A percentile compares a stretch with the other conserved stretches of the same genome.
Conservation (phyloP, 1,140 invertebrate species). For the Ladona fulva region DNA sequence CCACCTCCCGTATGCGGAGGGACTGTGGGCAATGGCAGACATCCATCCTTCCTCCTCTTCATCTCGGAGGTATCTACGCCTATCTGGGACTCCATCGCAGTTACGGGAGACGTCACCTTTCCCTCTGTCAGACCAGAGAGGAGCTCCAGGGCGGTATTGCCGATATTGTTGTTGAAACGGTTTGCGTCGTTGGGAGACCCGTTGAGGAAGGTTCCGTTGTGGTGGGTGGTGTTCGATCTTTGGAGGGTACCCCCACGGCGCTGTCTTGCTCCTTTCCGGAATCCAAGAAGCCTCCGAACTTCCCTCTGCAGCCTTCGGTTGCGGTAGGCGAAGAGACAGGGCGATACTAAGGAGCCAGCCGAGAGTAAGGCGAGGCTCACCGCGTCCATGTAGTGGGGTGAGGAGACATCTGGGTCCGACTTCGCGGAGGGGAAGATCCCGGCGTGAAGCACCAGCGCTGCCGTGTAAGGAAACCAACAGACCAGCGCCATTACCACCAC, state of each 20-base stretch:
- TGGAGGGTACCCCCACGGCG: constrained; percentile 13
- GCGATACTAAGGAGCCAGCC: constrained; percentile 58
- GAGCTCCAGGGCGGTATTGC: constrained; percentile 19
- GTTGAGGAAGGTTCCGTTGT: constrained; percentile 31
- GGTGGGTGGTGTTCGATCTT: constrained; percentile 29
- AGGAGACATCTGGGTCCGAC: constrained; percentile 32
- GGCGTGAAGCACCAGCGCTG: constrained; percentile 40
- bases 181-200: constrained; percentile 31
- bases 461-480: constrained; percentile 58
- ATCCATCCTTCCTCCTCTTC: constrained; percentile 9
- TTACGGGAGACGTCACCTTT: constrained; percentile 1
- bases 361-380: constrained; percentile 54
- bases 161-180: constrained; percentile 28
- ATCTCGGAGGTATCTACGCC: not conserved
- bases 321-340: constrained; percentile 68
- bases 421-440: constrained; percentile 32
- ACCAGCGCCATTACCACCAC: constrained; percentile 60
- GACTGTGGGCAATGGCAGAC: constrained; percentile 16
- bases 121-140: constrained; percentile 16
- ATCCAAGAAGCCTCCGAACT: constrained; percentile 28
- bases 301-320: constrained; percentile 66
- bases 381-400: constrained; percentile 36
- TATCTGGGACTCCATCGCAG: constrained; percentile 4
- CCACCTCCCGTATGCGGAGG: constrained; percentile 24
- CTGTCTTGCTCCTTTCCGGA: constrained; percentile 29